Base-by-base conservation (phyloP, 2,797 vertebrate genomes). In the Chelmon rostratus region DNA sequence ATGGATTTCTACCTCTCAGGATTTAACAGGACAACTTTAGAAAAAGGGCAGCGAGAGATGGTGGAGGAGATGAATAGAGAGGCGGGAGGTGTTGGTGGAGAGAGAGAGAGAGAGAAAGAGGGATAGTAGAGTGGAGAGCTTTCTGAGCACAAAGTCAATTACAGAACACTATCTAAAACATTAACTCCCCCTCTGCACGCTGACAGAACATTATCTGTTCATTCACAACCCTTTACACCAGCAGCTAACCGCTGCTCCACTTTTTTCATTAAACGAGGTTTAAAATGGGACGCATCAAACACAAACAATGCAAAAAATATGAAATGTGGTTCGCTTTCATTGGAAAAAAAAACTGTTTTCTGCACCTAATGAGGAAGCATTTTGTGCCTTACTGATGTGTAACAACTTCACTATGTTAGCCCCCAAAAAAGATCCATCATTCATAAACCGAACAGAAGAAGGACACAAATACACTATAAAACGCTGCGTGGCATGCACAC, bases 1-100 rank as follows among this genome's bases (percentile, higher is more conserved):
- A 93, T 83, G 84, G 81, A 90, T 90, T 92, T 92, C 78, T 88
- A 81, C 78, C 78, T 87, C 80, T 86, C 74, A 85, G 77, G 68
- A 83, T 85, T 83, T 83, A 87, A 81, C 53, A 72, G 79, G 81
- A 89, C 64, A 86, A 88, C 72, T 85, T 87, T 71, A 86, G 56
- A 81, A 64, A 81, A 66, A 81, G 67, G 76, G 38, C 66, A 79
- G 79, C 13, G 15, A 65, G 76, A 86, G 73, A 70, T 3, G 13
- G 21, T 49, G 54, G 44, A 64, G 35, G 54, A 73, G 73, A 83
- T 37, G 59, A 81, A 68, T 18, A 54, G 57, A 68, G 72, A 44
- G 58, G 46, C 6, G 21, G 79, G 46, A 50, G 79, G 71, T 73
- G 78, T 57, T 79, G 50, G 70, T 23, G 63, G n/a, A 54, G 59